These are phyloP conservation scores for Lymantria monacha DNA, from an alignment of 2,888 invertebrate species.

Conservation along the genomic window DNA sequence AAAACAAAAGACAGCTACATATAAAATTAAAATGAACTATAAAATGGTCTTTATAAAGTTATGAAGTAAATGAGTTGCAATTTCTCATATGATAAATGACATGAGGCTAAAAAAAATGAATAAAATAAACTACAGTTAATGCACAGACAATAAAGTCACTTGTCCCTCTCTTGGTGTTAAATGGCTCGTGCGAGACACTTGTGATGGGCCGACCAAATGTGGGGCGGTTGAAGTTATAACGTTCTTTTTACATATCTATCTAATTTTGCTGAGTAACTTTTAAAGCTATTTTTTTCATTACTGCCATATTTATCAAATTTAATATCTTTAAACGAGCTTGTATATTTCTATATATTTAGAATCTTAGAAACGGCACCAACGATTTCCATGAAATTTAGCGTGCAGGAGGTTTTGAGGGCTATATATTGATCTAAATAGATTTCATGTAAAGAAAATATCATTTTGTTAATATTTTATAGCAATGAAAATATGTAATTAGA, in stretches of 20 bases:
- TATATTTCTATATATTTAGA: too few species aligned
- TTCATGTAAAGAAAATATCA: too few species aligned
- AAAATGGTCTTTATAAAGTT: conserved; percentile 38
- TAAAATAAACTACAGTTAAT: conserved; percentile 59
- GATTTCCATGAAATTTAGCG: too few species aligned
- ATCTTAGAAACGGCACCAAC: too few species aligned
- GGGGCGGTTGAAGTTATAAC: conserved; percentile 32
- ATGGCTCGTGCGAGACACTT: conserved; percentile 59
- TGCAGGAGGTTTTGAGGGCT: too few species aligned
- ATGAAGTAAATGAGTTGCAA: conserved; percentile 60
- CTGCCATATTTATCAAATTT: too few species aligned
- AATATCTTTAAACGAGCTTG: too few species aligned
- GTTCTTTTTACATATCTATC: neutral
- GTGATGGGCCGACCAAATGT: conserved; percentile 47
- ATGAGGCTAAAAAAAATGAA: conserved; percentile 36
- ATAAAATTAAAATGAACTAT: conserved; percentile 17
- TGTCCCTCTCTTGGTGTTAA: conserved; percentile 59
- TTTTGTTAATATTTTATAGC: too few species aligned
- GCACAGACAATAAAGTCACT: conserved; percentile 62
- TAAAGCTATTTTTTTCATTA: too few species aligned
- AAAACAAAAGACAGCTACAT: conserved; percentile 8
- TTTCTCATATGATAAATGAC: conserved; percentile 59
- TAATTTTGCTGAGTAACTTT: too few species aligned
- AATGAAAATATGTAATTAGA: too few species aligned
- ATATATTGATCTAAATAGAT: too few species aligned